Percentiles rank a stretch among this genome's conserved stretches.
phyloP scores from a whole-genome alignment of 1,140 invertebrate species.

The Saccostrea echinata region DNA sequence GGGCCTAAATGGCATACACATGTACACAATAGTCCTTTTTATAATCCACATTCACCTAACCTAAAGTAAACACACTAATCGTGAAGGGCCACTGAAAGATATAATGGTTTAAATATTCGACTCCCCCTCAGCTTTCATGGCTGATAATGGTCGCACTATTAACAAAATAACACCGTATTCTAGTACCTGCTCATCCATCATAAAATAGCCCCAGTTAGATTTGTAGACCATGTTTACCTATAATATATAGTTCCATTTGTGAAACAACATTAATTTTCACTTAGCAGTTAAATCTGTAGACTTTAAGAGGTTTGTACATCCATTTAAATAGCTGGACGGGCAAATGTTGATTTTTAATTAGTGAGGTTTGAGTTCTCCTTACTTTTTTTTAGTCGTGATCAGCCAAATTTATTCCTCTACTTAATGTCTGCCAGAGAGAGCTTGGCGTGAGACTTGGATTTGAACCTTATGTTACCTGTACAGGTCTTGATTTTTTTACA shows the following conservation, averaged over 20 bases:
- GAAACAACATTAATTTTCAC: not conserved
- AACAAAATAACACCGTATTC: not conserved
- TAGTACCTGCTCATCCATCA: not conserved
- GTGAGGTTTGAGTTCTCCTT: not conserved
- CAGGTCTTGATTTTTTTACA: too few relatives aligned
- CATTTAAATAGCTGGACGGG: not conserved
- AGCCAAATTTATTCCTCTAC: too few relatives aligned
- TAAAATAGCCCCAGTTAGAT: not conserved
- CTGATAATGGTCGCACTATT: not conserved
- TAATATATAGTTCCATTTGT: not conserved
- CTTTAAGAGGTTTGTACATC: not conserved
- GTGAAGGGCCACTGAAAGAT: not conserved
- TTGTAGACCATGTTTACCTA: not conserved
- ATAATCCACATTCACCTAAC: slow-evolving; percentile 27
- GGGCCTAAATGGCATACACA: not conserved
- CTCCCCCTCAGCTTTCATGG: not conserved
- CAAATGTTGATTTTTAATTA: slow-evolving; percentile 15
- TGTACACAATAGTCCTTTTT: slow-evolving; percentile 3
- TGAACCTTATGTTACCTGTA: too few relatives aligned
- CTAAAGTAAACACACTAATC: slow-evolving; percentile 22
- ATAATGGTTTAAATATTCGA: not conserved
- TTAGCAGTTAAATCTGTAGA: not conserved
- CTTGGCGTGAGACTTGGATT: too few relatives aligned
- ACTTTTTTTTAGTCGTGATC: not conserved
- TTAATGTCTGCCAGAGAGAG: too few relatives aligned